These are phyloP conservation scores for Sylvilagus bachmani DNA, from an alignment of 2,113 vertebrate species.

Conservation along the genomic window DNA sequence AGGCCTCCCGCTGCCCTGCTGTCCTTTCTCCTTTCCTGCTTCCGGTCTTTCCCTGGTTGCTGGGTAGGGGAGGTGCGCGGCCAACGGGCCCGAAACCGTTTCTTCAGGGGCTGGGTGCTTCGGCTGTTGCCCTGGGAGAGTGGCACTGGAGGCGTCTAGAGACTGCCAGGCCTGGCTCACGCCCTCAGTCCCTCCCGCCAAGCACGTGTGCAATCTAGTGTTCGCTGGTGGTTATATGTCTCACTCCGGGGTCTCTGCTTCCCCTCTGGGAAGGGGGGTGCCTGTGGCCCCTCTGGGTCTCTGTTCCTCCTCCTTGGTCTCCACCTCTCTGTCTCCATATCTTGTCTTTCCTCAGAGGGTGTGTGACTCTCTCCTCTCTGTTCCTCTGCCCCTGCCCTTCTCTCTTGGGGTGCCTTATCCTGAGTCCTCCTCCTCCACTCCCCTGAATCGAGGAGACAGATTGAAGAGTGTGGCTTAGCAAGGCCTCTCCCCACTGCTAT, in stretches of 20 bases:
- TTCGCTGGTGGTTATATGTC: neutral
- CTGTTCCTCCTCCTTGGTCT: neutral
- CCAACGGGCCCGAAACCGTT: neutral
- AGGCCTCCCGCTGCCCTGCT: neutral
- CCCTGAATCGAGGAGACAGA: neutral
- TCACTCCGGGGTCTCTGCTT: neutral
- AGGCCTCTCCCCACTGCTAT: neutral
- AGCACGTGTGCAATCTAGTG: neutral
- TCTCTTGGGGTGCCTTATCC: constrained; percentile 73
- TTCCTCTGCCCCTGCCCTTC: neutral
- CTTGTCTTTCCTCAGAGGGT: neutral
- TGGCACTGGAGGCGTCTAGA: constrained; percentile 59
- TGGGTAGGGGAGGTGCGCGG: neutral
- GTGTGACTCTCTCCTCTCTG: neutral
- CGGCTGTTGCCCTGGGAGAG: constrained; percentile 31
- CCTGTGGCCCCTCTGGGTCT: neutral
- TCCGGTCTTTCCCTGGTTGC: neutral
- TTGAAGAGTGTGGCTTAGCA: neutral
- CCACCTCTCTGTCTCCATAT: neutral
- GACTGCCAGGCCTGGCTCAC: constrained; percentile 44
- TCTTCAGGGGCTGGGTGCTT: constrained; percentile 58
- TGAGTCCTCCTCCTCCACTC: neutral
- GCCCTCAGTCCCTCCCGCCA: neutral
- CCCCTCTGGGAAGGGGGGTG: neutral
- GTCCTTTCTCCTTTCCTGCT: neutral